Evolutionary conservation across 2,888 invertebrate genomes (phyloP).

Genomic region (Philopedon plagiatum): DNA sequence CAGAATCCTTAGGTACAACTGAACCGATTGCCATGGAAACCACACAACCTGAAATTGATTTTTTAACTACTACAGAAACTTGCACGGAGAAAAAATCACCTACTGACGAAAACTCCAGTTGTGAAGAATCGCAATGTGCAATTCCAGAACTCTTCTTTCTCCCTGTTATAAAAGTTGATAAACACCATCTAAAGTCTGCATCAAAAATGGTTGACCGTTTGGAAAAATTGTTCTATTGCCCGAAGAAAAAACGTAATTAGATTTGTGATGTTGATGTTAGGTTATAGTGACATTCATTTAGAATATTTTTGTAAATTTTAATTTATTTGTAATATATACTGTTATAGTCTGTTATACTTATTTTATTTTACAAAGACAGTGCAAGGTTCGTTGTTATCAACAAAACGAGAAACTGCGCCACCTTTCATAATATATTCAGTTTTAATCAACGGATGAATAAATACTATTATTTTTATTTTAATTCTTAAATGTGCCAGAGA

Average conservation of each 20-base stretch:
- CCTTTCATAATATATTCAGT: no score
- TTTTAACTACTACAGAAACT: neutral
- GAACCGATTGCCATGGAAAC: neutral
- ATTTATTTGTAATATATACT: neutral
- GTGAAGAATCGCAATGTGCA: neutral
- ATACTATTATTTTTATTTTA: no score
- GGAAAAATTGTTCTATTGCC: conserved; percentile 1
- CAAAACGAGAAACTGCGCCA: no score
- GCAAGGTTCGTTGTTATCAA: no score
- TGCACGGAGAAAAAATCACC: neutral
- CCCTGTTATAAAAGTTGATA: conserved; percentile 13
- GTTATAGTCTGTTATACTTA: neutral
- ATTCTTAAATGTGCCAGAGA: no score
- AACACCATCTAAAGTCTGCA: neutral
- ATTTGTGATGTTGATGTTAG: neutral
- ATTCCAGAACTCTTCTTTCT: conserved; percentile 15
- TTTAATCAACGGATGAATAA: no score
- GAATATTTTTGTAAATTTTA: neutral
- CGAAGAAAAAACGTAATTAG: neutral
- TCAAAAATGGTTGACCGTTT: conserved; percentile 18
- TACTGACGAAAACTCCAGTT: neutral
- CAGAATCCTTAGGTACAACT: no score
- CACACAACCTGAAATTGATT: neutral
- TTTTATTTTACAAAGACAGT: neutral
- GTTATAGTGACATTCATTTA: neutral